Conservation (phyloP, 2,797 vertebrate genomes). For the Acrocephalus scirpaceus region DNA sequence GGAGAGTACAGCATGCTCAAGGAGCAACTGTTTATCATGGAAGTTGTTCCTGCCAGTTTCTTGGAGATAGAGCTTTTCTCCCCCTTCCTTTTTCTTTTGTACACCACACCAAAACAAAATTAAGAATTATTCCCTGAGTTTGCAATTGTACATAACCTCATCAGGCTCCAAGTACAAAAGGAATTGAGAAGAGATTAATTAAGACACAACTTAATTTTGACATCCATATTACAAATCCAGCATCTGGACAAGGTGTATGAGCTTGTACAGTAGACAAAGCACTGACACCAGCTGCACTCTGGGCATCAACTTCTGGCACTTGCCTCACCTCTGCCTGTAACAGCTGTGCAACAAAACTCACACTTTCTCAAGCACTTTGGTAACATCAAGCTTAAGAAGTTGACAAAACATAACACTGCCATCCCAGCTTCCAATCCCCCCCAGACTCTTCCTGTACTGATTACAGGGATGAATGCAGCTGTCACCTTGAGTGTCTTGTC, state of each 20-base stretch:
- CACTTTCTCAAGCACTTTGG: neutral
- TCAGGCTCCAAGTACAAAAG: neutral
- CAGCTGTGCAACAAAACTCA: neutral
- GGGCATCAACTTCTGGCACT: neutral
- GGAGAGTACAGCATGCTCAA: constrained; percentile 15
- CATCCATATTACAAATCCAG: neutral
- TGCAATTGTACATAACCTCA: neutral
- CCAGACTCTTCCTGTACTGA: neutral
- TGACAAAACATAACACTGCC: neutral
- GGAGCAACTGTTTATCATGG: constrained; percentile 33
- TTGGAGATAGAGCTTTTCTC: neutral
- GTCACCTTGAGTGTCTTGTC: neutral
- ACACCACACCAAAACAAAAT: neutral
- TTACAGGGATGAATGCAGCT: neutral
- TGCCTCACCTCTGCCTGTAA: neutral
- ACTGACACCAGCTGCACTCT: neutral
- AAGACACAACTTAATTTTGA: neutral
- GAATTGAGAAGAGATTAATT: neutral
- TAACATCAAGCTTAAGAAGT: neutral
- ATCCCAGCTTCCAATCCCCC: neutral
- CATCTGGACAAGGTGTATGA: neutral
- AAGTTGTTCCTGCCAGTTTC: neutral
- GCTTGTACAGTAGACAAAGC: neutral
- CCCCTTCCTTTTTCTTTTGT: neutral
- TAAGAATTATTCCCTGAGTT: neutral